A percentile compares a stretch with the other conserved stretches of the same genome.
These are phyloP conservation scores for Hypomesus transpacificus DNA, from an alignment of 2,113 vertebrate genomes.

Conservation along the genomic window DNA sequence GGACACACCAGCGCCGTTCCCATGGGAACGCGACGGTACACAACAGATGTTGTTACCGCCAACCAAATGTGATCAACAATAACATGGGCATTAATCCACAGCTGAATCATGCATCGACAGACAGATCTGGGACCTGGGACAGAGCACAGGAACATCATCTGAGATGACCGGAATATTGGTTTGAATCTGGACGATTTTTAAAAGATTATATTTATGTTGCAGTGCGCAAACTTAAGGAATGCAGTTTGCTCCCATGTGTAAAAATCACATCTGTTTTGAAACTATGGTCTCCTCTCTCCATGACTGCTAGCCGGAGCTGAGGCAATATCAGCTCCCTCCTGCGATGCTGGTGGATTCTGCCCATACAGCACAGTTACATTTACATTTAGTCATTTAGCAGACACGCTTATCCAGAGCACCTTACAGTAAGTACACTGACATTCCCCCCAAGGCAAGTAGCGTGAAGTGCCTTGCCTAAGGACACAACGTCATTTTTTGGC, in stretches of 20 bases:
- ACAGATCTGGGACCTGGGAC: not conserved
- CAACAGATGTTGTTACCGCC: slow-evolving; percentile 55
- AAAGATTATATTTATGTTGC: too few species aligned
- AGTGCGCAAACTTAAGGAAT: too few species aligned
- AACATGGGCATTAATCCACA: slow-evolving; percentile 55
- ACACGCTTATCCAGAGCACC: too few species aligned
- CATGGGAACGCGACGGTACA: slow-evolving; percentile 52
- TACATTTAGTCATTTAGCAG: too few species aligned
- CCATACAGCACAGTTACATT: slow-evolving; percentile 30
- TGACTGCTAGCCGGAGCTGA: slow-evolving; percentile 11
- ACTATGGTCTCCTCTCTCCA: not conserved
- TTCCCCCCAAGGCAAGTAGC: too few species aligned
- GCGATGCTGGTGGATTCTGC: slow-evolving; percentile 39
- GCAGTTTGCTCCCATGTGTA: too few species aligned
- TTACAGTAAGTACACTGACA: too few species aligned
- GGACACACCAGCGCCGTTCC: slow-evolving; percentile 47
- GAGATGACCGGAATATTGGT: too few species aligned
- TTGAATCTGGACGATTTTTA: too few species aligned
- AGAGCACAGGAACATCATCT: too few species aligned
- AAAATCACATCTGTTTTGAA: slow-evolving; percentile 9
- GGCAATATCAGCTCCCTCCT: slow-evolving; percentile 22
- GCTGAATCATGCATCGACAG: slow-evolving; percentile 10
- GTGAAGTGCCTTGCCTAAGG: too few species aligned
- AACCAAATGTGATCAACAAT: slow-evolving; percentile 44
- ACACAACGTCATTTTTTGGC: too few species aligned